phyloP scores from a whole-genome alignment of 2,113 vertebrate genomes.

The Casuarius casuarius region DNA sequence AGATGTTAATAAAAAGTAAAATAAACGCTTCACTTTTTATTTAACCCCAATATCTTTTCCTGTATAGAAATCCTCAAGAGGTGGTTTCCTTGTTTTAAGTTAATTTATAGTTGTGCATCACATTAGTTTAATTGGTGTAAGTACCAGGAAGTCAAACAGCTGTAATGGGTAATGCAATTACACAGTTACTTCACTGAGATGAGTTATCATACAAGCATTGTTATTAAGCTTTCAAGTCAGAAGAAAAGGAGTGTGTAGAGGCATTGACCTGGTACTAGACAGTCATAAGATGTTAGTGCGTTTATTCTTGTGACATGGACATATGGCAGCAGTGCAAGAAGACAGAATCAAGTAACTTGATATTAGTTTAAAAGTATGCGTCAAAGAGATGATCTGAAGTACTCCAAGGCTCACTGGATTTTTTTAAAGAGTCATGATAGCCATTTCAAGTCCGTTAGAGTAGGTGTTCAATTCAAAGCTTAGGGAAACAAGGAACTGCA shows the following conservation, averaged over 20 bases:
- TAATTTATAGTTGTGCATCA: constrained; percentile 9
- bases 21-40: neutral
- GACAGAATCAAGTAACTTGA: neutral
- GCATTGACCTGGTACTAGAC: neutral
- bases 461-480: neutral
- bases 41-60: neutral
- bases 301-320: neutral
- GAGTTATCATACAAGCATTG: neutral
- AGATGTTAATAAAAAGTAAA: neutral
- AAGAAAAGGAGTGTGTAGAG: neutral
- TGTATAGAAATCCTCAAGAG: neutral
- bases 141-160: constrained; percentile 37
- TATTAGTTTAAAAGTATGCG: neutral
- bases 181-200: constrained; percentile 34
- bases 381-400: neutral
- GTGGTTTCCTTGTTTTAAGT: constrained; percentile 29
- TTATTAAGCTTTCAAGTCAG: neutral
- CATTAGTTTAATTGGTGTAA: constrained; percentile 30
- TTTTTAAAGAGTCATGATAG: neutral
- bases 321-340: neutral
- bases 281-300: neutral
- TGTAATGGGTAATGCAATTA: constrained; percentile 28
- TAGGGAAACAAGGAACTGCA: neutral
- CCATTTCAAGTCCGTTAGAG: neutral
- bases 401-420: neutral